Evolutionary conservation across 2,113 vertebrate species (phyloP).

Genomic region (Cathartes aura): DNA sequence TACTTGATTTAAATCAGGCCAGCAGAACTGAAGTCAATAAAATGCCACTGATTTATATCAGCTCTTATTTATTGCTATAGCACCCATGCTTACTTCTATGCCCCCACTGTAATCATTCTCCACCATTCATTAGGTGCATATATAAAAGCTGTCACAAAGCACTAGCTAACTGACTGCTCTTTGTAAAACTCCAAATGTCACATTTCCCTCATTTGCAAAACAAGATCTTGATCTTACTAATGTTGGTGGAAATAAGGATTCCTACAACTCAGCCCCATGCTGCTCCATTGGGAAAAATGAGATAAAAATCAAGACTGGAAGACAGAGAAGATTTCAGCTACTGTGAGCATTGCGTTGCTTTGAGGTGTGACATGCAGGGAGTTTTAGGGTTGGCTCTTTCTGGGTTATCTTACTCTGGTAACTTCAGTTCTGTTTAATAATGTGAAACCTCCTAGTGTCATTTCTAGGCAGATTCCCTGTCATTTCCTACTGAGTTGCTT

Average conservation of each 20-base stretch:
- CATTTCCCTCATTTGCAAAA: not conserved
- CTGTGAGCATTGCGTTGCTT: not conserved
- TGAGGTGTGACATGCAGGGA: not conserved
- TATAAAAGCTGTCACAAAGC: not conserved
- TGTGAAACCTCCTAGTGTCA: not conserved
- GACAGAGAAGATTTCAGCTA: not conserved
- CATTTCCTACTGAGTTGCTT: not conserved
- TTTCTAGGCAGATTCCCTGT: not conserved
- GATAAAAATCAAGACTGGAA: not conserved
- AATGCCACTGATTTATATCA: constrained; percentile 25
- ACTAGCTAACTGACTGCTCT: not conserved
- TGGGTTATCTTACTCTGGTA: not conserved
- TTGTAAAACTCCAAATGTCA: not conserved
- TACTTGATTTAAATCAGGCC: constrained; percentile 30
- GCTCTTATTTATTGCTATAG: constrained; percentile 23
- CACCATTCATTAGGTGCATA: not conserved
- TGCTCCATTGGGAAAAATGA: not conserved
- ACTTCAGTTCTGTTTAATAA: not conserved
- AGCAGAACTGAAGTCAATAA: constrained; percentile 27
- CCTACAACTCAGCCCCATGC: not conserved
- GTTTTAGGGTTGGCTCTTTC: not conserved
- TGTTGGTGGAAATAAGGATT: not conserved
- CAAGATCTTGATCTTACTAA: not conserved
- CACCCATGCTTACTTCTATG: not conserved
- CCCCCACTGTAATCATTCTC: not conserved